Conservation (phyloP, 2,113 vertebrate species). For the Aix galericulata region DNA sequence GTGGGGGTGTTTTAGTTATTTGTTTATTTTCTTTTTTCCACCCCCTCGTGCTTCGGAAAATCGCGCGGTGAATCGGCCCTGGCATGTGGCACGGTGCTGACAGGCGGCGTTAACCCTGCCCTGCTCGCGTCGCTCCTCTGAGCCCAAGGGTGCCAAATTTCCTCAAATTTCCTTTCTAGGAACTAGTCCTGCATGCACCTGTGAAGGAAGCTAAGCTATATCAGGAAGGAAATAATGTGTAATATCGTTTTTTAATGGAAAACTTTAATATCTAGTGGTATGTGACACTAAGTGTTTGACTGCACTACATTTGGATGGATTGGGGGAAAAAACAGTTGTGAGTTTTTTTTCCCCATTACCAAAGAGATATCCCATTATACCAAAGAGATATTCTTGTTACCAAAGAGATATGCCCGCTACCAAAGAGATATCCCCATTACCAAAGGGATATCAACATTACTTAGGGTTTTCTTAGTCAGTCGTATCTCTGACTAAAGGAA, state of each 20-base stretch:
- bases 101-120: too few relatives aligned
- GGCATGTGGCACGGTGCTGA: neutral
- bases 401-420: too few relatives aligned
- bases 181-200: neutral
- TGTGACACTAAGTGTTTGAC: neutral
- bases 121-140: neutral
- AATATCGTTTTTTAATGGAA: neutral
- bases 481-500: too few relatives aligned
- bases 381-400: too few relatives aligned
- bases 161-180: neutral
- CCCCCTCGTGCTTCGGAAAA: neutral
- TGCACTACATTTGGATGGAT: neutral
- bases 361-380: too few relatives aligned
- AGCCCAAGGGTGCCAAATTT: neutral
- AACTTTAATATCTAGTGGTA: neutral
- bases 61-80: rapidly evolving
- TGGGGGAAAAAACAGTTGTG: neutral
- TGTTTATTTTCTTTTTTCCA: too few relatives aligned
- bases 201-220: neutral
- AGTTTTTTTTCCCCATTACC: neutral
- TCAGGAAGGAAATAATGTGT: neutral
- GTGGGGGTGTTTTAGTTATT: rapidly evolving
- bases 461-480: too few relatives aligned
- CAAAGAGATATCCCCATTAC: too few relatives aligned
- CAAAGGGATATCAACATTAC: too few relatives aligned